Evolutionary conservation across 2,888 invertebrate species (phyloP).

Genomic region (Tetheella fluctuosa): DNA sequence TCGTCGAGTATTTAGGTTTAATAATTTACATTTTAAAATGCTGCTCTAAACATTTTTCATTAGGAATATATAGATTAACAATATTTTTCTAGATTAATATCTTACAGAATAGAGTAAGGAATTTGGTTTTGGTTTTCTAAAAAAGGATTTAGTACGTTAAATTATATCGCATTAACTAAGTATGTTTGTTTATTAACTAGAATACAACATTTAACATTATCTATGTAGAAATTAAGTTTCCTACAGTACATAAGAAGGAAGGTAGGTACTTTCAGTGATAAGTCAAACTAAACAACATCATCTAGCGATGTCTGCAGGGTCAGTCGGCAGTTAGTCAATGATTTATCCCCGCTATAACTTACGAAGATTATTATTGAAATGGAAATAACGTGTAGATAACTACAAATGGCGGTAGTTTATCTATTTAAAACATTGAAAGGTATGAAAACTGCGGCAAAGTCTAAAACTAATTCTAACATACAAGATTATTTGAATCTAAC

Average conservation of each 20-base stretch:
- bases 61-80: not conserved
- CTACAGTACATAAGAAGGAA: not conserved
- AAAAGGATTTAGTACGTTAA: too few species aligned
- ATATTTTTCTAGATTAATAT: too few species aligned
- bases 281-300: constrained; percentile 12
- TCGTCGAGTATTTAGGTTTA: not conserved
- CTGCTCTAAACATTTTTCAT: not conserved
- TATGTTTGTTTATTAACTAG: too few species aligned
- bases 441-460: constrained; percentile 21
- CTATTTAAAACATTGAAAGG: constrained; percentile 30
- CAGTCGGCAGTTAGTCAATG: constrained; percentile 40
- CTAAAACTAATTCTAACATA: not conserved
- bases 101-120: too few species aligned
- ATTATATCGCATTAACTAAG: too few species aligned
- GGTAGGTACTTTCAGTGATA: constrained; percentile 7
- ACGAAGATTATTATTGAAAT: constrained; percentile 57
- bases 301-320: constrained; percentile 15
- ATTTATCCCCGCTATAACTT: constrained; percentile 56
- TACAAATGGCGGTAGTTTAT: constrained; percentile 55
- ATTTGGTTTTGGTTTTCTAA: too few species aligned
- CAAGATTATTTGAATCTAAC: not conserved
- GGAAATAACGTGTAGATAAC: constrained; percentile 54
- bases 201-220: not conserved
- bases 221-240: too few species aligned
- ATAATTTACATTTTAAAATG: not conserved